Base-by-base conservation (phyloP, 2,888 invertebrate species). In the Gandaritis pyraliata region DNA sequence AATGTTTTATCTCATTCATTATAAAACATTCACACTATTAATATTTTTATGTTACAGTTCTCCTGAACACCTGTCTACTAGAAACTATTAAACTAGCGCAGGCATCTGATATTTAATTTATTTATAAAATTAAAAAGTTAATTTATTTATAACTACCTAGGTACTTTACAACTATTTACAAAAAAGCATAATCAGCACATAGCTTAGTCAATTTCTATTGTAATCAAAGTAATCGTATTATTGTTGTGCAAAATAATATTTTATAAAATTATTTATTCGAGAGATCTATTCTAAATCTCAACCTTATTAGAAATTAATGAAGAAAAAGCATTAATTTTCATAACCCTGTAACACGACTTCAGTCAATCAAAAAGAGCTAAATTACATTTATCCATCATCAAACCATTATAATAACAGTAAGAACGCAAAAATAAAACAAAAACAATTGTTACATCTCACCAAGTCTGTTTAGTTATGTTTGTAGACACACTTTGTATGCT, bases 1-100 rank as follows among this genome's bases (percentile, higher is more conserved):
- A 65, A 65, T 58, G 61, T 6, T 57, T 41, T 33, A 53, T 49
- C 36, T 55, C 57, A 54, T 50, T 59, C 36, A 29, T 54, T 50
- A 33, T 4, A 49, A 16, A 38, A 43, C 46, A 36, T 49, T 29
- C 18, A 23, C 16, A 15, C 12, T 10, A 16, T 33, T 33, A 48
- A 23, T 23, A 15, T 48, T 30, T 30, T 13, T 29, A 23, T 12
- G 16, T 16, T 45, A 16, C 12, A 13, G 18, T 15, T 23, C 16
- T n/a, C 7, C 23, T 46, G 4, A 16, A 43, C 15, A 38, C n/a
- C 12, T n/a, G 15, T 41, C 2, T 41, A 8, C 3, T 23, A 23
- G 3, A 3, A 23, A 23, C 23, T 30, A 30, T 30, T 1, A 33
- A n/a, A 33, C 33, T 33, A n/a, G n/a, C 10, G 5, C 2, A 11